Conservation (phyloP, 2,888 invertebrate genomes). For the Cremastinae sp. region DNA sequence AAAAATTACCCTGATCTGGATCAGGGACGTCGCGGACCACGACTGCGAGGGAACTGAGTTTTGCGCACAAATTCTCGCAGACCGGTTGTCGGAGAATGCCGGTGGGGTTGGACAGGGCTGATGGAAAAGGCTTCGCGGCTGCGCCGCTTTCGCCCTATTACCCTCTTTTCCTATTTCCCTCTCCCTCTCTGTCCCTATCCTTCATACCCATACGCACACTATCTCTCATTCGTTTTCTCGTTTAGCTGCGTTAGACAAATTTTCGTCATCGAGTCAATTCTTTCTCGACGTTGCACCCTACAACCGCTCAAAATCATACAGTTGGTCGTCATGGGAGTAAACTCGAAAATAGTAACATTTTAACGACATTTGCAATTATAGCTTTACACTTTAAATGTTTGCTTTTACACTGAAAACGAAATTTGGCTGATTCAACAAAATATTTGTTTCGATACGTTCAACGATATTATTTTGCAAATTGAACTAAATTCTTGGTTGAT, state of each 20-base stretch:
- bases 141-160: conserved; percentile 73
- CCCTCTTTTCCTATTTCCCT: conserved; percentile 48
- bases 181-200: conserved; percentile 22
- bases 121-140: conserved; percentile 72
- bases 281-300: no score
- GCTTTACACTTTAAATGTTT: no score
- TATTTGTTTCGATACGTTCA: no score
- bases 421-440: no score
- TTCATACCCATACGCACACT: conserved; percentile 16
- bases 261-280: conserved; percentile 27
- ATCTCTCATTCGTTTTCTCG: conserved; percentile 45
- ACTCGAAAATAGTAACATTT: no score
- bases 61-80: conserved; percentile 69
- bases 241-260: no score
- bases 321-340: no score
- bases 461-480: no score
- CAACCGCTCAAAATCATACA: no score
- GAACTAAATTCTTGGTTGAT: no score
- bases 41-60: conserved; percentile 59
- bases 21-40: conserved; percentile 56
- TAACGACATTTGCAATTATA: no score
- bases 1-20: conserved; percentile 6
- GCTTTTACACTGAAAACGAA: no score
- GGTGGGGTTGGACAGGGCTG: conserved; percentile 62
- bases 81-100: conserved; percentile 54